A percentile compares a stretch with the other conserved stretches of the same genome.
Conservation (phyloP, 2,113 vertebrate genomes). For the Callipepla californica region DNA sequence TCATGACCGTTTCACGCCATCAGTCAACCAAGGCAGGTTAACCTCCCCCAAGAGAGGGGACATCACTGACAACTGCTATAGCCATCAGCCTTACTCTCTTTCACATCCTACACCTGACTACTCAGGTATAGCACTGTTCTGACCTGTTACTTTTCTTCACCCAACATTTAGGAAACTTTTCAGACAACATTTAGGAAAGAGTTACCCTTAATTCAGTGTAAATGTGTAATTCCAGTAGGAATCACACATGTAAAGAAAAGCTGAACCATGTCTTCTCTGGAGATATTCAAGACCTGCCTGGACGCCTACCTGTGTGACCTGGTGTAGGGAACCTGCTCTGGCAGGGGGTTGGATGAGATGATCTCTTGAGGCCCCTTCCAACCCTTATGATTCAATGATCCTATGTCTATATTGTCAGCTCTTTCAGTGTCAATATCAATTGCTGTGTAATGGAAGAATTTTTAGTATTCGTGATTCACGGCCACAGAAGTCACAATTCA, state of each 20-base stretch:
- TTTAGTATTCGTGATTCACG: not conserved
- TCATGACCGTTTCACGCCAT: not conserved
- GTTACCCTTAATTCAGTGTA: not conserved
- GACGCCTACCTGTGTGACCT: too few relatives aligned
- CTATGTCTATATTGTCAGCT: not conserved
- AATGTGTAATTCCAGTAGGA: not conserved
- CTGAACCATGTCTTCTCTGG: too few relatives aligned
- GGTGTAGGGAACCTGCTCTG: too few relatives aligned
- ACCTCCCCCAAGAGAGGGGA: not conserved
- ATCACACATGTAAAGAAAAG: too few relatives aligned
- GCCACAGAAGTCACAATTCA: not conserved
- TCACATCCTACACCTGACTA: not conserved
- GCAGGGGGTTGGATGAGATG: too few relatives aligned
- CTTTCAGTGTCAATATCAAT: not conserved
- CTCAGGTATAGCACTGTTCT: not conserved
- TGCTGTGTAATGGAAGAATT: not conserved
- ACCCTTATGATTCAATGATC: too few relatives aligned
- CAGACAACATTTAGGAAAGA: not conserved
- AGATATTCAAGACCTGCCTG: too few relatives aligned
- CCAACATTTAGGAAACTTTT: not conserved
- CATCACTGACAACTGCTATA: not conserved
- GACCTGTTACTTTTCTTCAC: not conserved
- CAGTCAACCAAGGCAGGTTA: not conserved
- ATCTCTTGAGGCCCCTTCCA: too few relatives aligned
- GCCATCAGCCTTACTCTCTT: not conserved